Evolutionary conservation across 2,797 vertebrate species (phyloP), one percentile per base, ranked within the genome.

Genomic region (Parambassis ranga): DNA sequence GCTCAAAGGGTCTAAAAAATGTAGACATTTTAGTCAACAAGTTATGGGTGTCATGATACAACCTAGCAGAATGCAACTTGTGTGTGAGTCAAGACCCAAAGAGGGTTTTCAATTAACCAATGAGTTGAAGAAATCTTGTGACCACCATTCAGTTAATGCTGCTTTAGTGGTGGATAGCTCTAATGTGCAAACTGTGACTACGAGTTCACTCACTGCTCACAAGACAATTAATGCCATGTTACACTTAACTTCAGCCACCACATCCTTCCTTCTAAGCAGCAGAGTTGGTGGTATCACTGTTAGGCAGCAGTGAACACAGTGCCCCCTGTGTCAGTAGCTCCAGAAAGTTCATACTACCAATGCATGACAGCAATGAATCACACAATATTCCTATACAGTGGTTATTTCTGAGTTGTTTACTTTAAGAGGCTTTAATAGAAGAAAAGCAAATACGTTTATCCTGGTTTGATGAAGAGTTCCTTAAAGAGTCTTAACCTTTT

Each of bases 381-480:
- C n/a, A n/a, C n/a, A n/a, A n/a, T n/a, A n/a, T n/a, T n/a, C n/a
- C 11, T 6, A 33, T 4, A 15, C 4, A 16, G 16, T n/a, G n/a
- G n/a, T n/a, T n/a, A n/a, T n/a, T n/a, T n/a, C n/a, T n/a, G n/a
- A n/a, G n/a, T n/a, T n/a, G n/a, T n/a, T n/a, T n/a, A n/a, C n/a
- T n/a, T n/a, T n/a, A n/a, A n/a, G n/a, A n/a, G n/a, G n/a, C n/a
- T n/a, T n/a, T 42, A 49, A 7, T 18, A 49, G 4, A 19, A 46
- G n/a, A 28, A 57, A 23, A 35, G 36, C 15, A 22, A 55, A 28
- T 10, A 19, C 24, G 37, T 49, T 50, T 15, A 58, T 65, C 42
- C 33, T 37, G 15, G n/a, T 61, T 50, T 71, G 37, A 55, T 39
- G 24, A 68, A 51, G 18, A 31, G 24, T 35, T 31, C 7, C 43